phyloP scores from a whole-genome alignment of 1,140 invertebrate species.

The Mactra quadrangularis region DNA sequence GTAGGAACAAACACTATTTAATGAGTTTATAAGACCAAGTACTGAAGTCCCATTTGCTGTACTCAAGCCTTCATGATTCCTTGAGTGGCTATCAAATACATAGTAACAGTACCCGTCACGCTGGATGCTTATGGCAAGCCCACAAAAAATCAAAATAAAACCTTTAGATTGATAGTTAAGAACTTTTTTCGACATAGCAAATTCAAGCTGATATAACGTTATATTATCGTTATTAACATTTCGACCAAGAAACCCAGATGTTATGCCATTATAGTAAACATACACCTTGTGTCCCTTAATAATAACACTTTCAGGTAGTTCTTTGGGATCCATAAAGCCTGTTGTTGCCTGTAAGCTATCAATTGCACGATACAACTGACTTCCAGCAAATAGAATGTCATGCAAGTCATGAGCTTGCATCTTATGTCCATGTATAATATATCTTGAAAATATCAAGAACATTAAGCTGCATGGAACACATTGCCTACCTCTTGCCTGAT shows the following conservation, averaged over 20 bases:
- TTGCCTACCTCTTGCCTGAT: slow-evolving; percentile 39
- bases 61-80: slow-evolving; percentile 26
- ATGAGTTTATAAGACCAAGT: neutral
- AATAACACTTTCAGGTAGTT: neutral
- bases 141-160: neutral
- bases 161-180: too few relatives aligned
- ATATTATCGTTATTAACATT: neutral
- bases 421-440: neutral
- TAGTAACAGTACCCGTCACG: neutral
- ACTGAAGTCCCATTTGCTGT: slow-evolving; percentile 7
- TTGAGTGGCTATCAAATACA: slow-evolving; percentile 46
- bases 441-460: slow-evolving; percentile 17
- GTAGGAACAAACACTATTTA: neutral
- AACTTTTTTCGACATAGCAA: too few relatives aligned
- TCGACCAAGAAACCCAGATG: neutral
- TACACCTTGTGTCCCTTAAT: neutral
- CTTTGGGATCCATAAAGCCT: slow-evolving; percentile 1
- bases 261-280: neutral
- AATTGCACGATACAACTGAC: slow-evolving; percentile 30
- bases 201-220: neutral
- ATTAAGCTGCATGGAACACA: slow-evolving; percentile 33
- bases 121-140: slow-evolving; percentile 11
- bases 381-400: slow-evolving; percentile 37
- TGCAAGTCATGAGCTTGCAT: neutral
- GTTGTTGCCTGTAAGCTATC: neutral